These are phyloP conservation scores for Kryptolebias marmoratus DNA, from an alignment of 2,113 vertebrate genomes.

Conservation along the genomic window DNA sequence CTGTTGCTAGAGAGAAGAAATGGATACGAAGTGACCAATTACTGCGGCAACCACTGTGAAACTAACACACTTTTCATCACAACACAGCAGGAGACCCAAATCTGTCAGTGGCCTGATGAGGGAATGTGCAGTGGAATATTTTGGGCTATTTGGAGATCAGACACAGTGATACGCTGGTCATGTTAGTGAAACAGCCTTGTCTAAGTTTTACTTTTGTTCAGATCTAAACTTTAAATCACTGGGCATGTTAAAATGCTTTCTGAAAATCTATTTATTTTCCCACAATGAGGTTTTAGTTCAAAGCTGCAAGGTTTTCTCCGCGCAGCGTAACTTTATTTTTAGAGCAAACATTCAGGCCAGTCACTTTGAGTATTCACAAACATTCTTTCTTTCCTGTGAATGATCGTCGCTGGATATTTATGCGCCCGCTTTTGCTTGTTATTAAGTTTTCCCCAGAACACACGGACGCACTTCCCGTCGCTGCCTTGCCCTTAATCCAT, in stretches of 20 bases:
- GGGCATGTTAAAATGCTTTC: constrained; percentile 38
- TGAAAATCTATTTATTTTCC: constrained; percentile 40
- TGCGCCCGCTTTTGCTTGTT: constrained; percentile 22
- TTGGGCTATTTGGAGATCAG: constrained; percentile 52
- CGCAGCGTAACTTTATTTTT: constrained; percentile 38
- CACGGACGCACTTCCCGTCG: constrained; percentile 21
- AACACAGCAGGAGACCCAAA: constrained; percentile 60
- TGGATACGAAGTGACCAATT: constrained; percentile 62
- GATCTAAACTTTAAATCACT: constrained; percentile 39
- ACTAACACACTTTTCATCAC: constrained; percentile 49
- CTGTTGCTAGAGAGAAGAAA: constrained; percentile 12
- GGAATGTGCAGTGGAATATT: constrained; percentile 43
- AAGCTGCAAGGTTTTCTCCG: constrained; percentile 6
- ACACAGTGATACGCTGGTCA: constrained; percentile 17
- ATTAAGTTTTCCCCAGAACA: constrained; percentile 26
- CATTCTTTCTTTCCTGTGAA: constrained; percentile 11
- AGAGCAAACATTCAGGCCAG: constrained; percentile 29
- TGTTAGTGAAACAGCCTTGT: constrained; percentile 15
- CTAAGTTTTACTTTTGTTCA: constrained; percentile 39
- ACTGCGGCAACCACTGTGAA: constrained; percentile 53
- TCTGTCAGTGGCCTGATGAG: constrained; percentile 69
- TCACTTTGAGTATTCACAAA: constrained; percentile 26
- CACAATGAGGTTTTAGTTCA: constrained; percentile 19
- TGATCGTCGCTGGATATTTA: constrained; percentile 31
- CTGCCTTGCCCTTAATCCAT: constrained; percentile 34